These are phyloP conservation scores for Bombus balteatus DNA, from an alignment of 1,140 invertebrate genomes.

Conservation along the genomic window DNA sequence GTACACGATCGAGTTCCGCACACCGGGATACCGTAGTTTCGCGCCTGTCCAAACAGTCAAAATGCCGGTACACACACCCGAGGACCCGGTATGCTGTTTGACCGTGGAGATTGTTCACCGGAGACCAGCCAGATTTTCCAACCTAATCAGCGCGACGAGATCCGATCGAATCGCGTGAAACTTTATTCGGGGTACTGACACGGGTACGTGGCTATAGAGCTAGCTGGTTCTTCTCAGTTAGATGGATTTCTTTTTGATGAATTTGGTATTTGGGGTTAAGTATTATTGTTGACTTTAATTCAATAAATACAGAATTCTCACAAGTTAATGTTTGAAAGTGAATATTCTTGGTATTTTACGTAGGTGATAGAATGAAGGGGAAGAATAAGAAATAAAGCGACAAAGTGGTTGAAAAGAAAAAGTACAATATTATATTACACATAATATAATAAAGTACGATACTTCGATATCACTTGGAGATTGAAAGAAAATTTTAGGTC, in stretches of 20 bases:
- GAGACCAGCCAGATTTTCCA: constrained; percentile 30
- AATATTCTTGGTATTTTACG: no score
- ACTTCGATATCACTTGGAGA: neutral
- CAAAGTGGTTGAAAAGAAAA: no score
- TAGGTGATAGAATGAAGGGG: no score
- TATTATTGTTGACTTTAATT: no score
- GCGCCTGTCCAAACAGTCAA: constrained; percentile 57
- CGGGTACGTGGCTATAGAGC: no score
- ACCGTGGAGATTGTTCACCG: constrained; percentile 36
- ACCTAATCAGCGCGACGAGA: constrained; percentile 43
- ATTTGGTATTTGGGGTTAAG: neutral
- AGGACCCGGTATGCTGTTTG: constrained; percentile 5
- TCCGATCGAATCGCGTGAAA: constrained; percentile 21
- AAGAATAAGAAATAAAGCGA: no score
- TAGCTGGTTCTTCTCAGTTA: neutral
- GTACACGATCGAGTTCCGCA: constrained; percentile 23
- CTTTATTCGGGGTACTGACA: neutral
- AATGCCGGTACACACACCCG: constrained; percentile 61
- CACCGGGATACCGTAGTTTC: constrained; percentile 15
- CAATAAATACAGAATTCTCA: no score
- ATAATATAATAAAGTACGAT: no score
- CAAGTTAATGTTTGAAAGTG: no score
- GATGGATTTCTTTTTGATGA: neutral
- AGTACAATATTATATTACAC: no score
- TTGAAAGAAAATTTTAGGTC: neutral